Evolutionary conservation across 2,888 invertebrate species (phyloP).

Genomic region (Meteorus cinctellus): DNA sequence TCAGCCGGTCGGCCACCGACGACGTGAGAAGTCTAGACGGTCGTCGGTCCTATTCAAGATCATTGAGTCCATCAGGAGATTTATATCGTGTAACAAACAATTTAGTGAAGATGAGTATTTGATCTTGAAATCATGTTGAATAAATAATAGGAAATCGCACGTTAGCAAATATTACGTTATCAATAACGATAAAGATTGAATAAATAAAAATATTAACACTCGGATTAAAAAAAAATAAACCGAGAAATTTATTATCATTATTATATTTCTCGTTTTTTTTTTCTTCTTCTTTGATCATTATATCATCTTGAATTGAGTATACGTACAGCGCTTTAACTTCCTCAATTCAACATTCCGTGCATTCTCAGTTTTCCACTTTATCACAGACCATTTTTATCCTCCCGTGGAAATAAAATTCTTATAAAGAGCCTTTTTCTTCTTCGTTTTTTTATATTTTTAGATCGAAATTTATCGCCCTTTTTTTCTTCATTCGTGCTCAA

Average conservation of each 20-base stretch:
- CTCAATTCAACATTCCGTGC: conserved; percentile 65
- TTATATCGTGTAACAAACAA: conserved; percentile 17
- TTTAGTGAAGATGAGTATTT: conserved; percentile 20
- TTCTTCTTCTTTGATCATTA: background rate
- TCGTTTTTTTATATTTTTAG: background rate
- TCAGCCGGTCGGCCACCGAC: conserved; percentile 20
- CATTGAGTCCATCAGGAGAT: conserved; percentile 40
- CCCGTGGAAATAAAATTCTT: background rate
- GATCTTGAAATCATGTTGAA: background rate
- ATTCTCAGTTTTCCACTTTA: conserved; percentile 61
- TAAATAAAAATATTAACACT: background rate
- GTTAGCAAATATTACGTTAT: background rate
- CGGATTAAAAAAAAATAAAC: background rate
- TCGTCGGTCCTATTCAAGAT: conserved; percentile 57
- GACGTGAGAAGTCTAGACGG: conserved; percentile 34
- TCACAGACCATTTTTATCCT: conserved; percentile 32
- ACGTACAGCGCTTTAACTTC: background rate
- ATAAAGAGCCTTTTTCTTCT: background rate
- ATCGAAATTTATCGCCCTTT: background rate
- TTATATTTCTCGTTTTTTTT: background rate
- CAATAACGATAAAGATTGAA: background rate
- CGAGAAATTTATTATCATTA: background rate
- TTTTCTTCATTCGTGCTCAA: background rate
- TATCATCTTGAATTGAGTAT: background rate
- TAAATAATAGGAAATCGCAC: background rate